A percentile compares a stretch with the other conserved stretches of the same genome.
Evolutionary conservation across 1,140 invertebrate species (phyloP).

Genomic region (Drosophila micromelanica): DNA sequence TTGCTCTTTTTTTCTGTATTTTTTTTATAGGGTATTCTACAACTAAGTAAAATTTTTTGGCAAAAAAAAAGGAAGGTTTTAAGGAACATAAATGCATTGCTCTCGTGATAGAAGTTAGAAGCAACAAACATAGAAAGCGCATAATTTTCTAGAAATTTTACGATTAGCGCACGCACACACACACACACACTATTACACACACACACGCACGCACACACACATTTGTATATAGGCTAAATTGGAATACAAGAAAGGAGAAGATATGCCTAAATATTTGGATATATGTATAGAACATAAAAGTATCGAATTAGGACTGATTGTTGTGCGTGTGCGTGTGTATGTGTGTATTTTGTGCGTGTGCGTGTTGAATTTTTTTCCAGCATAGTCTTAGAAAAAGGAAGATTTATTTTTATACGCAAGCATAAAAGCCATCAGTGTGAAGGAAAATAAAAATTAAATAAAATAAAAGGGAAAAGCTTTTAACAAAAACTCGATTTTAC

Average conservation of each 20-base stretch:
- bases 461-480: conserved; percentile 34
- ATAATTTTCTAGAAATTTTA: conserved; percentile 78
- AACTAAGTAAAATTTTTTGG: conserved; percentile 26
- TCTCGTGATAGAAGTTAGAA: conserved; percentile 43
- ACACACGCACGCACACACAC: conserved; percentile 12
- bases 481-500: conserved; percentile 41
- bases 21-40: conserved; percentile 10
- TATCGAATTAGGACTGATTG: conserved; percentile 39
- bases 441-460: not conserved
- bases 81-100: conserved; percentile 25
- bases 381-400: conserved; percentile 45
- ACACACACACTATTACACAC: conserved; percentile 17
- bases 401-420: conserved; percentile 69
- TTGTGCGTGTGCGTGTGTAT: conserved; percentile 5
- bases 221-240: conserved; percentile 29
- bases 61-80: not conserved
- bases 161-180: conserved; percentile 23
- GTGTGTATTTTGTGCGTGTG: conserved; percentile 1
- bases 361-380: conserved; percentile 29
- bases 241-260: conserved; percentile 27
- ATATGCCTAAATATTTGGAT: conserved; percentile 8
- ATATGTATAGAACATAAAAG: conserved; percentile 14
- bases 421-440: conserved; percentile 33
- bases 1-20: conserved; percentile 18
- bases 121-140: conserved; percentile 31